Evolutionary conservation across 2,113 vertebrate species (phyloP), one percentile per base, ranked within the genome.

Genomic region (Trichomycterus rosablanca): DNA sequence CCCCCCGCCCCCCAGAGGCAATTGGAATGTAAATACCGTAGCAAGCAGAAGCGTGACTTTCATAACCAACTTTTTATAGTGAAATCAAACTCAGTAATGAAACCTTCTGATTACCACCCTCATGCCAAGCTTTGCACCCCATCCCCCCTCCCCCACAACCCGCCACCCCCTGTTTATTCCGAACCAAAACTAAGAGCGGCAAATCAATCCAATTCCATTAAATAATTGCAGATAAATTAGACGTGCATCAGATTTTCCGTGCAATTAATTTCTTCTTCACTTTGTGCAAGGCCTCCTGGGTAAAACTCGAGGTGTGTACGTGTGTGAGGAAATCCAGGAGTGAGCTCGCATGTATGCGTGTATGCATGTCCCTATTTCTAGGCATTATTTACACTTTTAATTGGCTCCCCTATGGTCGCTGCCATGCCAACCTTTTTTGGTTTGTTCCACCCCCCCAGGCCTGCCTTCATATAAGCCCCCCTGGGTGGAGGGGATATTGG

Each of bases 161-260:
- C n/a, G n/a, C n/a, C n/a, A n/a, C n/a, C n/a, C n/a, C n/a, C n/a
- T n/a, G n/a, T n/a, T n/a, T n/a, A n/a, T n/a, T 42, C 62, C 34
- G 40, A 65, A 57, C 39, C 48, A 60, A 77, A 76, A 11, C 67
- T 70, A 67, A 66, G 49, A 68, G 58, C 39, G 57, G 63, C 52
- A 67, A 65, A 70, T 63, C 72, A 54, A 40, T 43, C 1, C 72
- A 76, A 77, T 83, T 74, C 75, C 77, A 71, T 76, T 80, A 81
- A 80, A 77, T 83, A 80, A 83, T 79, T 79, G 73, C 59, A 45
- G 68, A 73, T 71, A 78, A 79, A 80, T 79, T 68, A 76, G 68
- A 78, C 62, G 50, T 74, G 78, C 59, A 70, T 82, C 42, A 24
- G 48, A 70, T 78, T 79, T 81, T 81, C 52, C 46, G 52, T 61